These are phyloP conservation scores for Acrocephalus arundinaceus DNA, from an alignment of 2,113 vertebrate species.

Conservation along the genomic window DNA sequence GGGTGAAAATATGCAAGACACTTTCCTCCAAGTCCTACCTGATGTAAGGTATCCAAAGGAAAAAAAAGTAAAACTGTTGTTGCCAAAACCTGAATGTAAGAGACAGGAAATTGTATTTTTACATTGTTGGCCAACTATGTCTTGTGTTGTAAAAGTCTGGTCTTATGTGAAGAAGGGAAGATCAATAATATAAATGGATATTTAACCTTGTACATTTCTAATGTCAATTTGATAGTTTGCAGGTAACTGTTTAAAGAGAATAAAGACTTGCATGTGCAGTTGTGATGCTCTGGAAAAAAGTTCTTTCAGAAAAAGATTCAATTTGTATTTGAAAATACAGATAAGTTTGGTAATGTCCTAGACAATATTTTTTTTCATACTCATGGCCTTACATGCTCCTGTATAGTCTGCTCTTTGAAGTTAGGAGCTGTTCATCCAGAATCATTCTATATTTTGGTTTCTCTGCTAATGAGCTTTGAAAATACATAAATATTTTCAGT, in stretches of 20 bases:
- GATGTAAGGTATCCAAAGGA: not conserved
- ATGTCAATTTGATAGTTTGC: not conserved
- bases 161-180: not conserved
- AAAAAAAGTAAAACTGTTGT: not conserved
- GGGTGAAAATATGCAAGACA: not conserved
- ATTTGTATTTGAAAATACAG: not conserved
- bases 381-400: not conserved
- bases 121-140: not conserved
- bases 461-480: not conserved
- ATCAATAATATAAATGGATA: not conserved
- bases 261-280: not conserved
- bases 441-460: not conserved
- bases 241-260: not conserved
- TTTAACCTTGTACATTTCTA: not conserved
- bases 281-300: not conserved
- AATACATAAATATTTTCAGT: not conserved
- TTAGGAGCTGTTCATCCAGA: not conserved
- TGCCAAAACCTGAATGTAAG: not conserved
- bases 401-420: not conserved
- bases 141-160: not conserved
- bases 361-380: not conserved
- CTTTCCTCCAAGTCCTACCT: not conserved
- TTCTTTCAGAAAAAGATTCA: not conserved
- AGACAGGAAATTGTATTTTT: not conserved
- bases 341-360: not conserved